Base-by-base conservation (phyloP, 35 echinoderm and acorn worm species). In the Apostichopus parvimensis region DNA sequence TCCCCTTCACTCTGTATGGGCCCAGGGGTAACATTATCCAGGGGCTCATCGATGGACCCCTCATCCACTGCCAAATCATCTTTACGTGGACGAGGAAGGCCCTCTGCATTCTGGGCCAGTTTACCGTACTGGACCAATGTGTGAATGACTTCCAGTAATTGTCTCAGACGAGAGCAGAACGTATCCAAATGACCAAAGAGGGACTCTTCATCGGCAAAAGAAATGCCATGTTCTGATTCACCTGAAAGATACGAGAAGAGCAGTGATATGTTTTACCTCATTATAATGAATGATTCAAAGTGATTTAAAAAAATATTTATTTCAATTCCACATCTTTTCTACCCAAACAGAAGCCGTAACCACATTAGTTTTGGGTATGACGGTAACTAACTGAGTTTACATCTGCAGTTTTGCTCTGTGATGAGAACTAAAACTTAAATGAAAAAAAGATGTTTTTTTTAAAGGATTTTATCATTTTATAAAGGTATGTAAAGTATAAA, bases 111-210 rank as follows among this genome's bases (percentile, higher is more conserved):
- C 59, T 59, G 72, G 57, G 91, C 95, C 54, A 98, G 93, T 65
- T 98, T 98, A 60, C 94, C 93, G 78, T 95, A 98, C 87, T 98
- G 97, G 20, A 95, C 95, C 73, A 98, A 59, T 58, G 97, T 95
- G 56, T 98, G 91, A 28, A 98, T 59, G 14, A 93, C 91, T 28
- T 98, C 97, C 17, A 98, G 92, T 9, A 98, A 91, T 45, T 96
- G 94, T 25, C 97, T 82, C 61, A 98, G 77, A 54, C 97, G 91
- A 8, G 85, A 75, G 75, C 97, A 98, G 93, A 98, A 98, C 52
- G 91, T 92, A 64, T 98, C 97, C 72, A 98, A 68, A 88, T 98
- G 97, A 59, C 97, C 97, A 94, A 98, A 98, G 91, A 98, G 95
- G 79, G 97, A 94, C 65, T 98, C 97, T 28, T 98, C 97, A 89